A percentile compares a stretch with the other conserved stretches of the same genome.
Conservation (phyloP, 2,113 vertebrate genomes). For the Petrocephalus microphthalmus region DNA sequence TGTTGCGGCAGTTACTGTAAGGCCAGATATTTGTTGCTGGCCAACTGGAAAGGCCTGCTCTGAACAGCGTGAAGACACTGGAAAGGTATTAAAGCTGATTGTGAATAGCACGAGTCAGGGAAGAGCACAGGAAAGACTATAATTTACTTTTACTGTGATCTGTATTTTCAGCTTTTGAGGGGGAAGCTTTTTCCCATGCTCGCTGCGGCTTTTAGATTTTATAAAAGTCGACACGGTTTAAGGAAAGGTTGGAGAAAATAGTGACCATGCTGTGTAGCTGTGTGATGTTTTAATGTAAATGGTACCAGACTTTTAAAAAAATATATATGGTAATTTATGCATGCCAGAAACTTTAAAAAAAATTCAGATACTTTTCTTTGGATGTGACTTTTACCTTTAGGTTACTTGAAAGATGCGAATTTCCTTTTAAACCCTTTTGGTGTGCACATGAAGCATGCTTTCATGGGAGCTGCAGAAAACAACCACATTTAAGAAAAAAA, state of each 20-base stretch:
- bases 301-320: not conserved
- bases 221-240: not conserved
- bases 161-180: not conserved
- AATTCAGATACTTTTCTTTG: not conserved
- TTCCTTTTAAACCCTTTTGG: not conserved
- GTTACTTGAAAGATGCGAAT: not conserved
- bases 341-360: not conserved
- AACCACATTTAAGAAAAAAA: not conserved
- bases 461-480: not conserved
- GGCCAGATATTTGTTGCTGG: not conserved
- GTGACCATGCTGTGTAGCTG: not conserved
- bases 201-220: not conserved
- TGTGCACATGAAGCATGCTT: not conserved
- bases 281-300: not conserved
- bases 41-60: not conserved
- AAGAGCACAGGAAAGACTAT: not conserved
- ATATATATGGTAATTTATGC: not conserved
- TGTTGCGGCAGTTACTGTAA: not conserved
- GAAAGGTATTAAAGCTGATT: constrained; percentile 13
- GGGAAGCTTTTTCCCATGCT: not conserved
- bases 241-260: not conserved
- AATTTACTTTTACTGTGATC: not conserved
- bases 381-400: not conserved
- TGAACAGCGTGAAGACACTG: not conserved
- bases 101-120: not conserved